Conservation (phyloP, 2,797 vertebrate species). For the Neosalanx taihuensis region DNA sequence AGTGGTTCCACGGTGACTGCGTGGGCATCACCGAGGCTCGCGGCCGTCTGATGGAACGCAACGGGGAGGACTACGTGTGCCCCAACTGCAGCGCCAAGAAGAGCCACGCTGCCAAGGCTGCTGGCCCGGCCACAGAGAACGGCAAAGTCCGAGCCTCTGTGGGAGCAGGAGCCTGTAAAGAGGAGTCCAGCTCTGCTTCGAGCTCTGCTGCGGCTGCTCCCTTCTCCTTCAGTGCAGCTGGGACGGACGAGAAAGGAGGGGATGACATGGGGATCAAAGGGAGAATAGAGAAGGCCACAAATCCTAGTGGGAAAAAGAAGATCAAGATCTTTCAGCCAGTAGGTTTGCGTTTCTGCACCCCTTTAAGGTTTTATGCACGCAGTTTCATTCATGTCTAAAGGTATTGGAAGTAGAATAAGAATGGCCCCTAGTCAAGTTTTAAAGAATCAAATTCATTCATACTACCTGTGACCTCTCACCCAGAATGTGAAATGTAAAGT, state of each 20-base stretch:
- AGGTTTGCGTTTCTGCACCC: constrained; percentile 63
- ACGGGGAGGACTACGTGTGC: constrained; percentile 97
- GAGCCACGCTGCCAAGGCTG: constrained; percentile 69
- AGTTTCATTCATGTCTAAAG: no score
- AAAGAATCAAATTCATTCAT: no score
- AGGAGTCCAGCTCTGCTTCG: constrained; percentile 4
- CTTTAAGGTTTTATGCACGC: no score
- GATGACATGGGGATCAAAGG: constrained; percentile 97
- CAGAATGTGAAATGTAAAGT: not conserved
- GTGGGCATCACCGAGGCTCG: constrained; percentile 98
- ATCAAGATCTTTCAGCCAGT: constrained; percentile 99
- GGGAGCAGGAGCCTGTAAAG: constrained; percentile 23
- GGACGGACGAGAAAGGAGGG: constrained; percentile 57
- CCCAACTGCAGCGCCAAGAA: constrained; percentile 95
- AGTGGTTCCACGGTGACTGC: constrained; percentile 98
- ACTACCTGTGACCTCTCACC: not conserved
- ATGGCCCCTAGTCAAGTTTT: no score
- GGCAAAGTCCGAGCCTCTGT: constrained; percentile 61
- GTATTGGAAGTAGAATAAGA: no score
- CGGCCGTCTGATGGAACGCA: constrained; percentile 91
- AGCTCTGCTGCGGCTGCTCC: constrained; percentile 3
- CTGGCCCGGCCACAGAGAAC: constrained; percentile 58
- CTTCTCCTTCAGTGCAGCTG: constrained; percentile 20
- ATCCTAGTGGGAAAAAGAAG: constrained; percentile 97
- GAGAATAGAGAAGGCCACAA: constrained; percentile 94